A percentile compares a stretch with the other conserved stretches of the same genome.
Evolutionary conservation across 2,113 vertebrate genomes (phyloP).

Genomic region (Pseudorhombus dupliciocellatus): DNA sequence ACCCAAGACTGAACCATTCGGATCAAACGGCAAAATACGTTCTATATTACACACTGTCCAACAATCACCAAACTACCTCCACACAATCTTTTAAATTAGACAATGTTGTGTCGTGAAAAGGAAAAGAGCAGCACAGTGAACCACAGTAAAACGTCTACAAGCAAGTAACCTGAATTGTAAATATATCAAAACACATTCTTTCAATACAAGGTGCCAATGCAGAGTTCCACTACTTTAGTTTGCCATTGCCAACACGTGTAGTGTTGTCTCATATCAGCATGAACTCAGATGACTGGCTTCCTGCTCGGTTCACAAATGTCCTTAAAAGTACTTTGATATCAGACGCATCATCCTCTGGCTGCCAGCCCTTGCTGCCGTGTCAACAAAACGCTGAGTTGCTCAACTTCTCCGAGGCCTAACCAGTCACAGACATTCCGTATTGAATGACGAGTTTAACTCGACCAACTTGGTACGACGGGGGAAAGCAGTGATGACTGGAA

Average conservation of each 20-base stretch:
- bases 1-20: neutral
- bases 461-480: slow-evolving; percentile 5
- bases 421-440: neutral
- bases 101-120: too few species aligned
- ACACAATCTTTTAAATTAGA: too few species aligned
- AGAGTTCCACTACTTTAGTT: neutral
- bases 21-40: neutral
- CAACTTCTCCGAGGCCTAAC: neutral
- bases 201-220: neutral
- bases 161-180: too few species aligned
- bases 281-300: neutral
- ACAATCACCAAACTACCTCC: neutral
- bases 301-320: neutral
- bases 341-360: neutral
- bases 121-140: too few species aligned
- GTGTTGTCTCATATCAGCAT: too few species aligned
- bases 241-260: neutral
- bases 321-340: neutral
- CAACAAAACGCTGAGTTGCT: neutral
- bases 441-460: neutral
- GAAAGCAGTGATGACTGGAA: neutral
- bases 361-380: neutral
- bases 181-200: too few species aligned
- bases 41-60: neutral
- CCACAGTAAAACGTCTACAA: too few species aligned